Conservation (phyloP, 1,140 invertebrate species). For the Nomia melanderi region DNA sequence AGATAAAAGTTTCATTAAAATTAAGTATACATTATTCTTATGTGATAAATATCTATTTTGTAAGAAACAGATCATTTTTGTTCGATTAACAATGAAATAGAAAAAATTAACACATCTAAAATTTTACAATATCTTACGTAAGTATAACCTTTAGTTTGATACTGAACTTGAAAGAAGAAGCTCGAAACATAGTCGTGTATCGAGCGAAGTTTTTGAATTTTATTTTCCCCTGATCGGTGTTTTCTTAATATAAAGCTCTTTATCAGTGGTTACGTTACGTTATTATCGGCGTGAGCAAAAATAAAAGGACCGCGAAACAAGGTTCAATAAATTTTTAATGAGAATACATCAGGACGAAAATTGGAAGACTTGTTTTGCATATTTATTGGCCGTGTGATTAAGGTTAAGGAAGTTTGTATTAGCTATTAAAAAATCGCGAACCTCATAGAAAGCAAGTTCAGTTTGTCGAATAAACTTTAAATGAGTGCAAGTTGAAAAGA, state of each 20-base stretch:
- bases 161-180: no score
- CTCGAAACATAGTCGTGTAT: no score
- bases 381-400: conserved; percentile 21
- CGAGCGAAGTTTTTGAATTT: background rate
- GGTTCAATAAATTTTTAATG: background rate
- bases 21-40: no score
- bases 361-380: conserved; percentile 24
- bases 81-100: no score
- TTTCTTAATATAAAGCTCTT: background rate
- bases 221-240: background rate
- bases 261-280: background rate
- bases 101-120: no score
- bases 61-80: no score
- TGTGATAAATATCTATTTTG: no score
- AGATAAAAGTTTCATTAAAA: no score
- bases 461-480: conserved; percentile 8
- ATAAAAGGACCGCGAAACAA: background rate
- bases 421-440: conserved; percentile 18
- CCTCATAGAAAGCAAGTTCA: background rate
- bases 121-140: no score
- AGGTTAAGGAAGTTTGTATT: conserved; percentile 21
- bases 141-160: no score
- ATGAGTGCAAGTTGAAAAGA: conserved; percentile 5
- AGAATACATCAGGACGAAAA: background rate
- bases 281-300: background rate